Conservation (phyloP, 2,113 vertebrate species). For the Stomatorhinus ivindoensis region DNA sequence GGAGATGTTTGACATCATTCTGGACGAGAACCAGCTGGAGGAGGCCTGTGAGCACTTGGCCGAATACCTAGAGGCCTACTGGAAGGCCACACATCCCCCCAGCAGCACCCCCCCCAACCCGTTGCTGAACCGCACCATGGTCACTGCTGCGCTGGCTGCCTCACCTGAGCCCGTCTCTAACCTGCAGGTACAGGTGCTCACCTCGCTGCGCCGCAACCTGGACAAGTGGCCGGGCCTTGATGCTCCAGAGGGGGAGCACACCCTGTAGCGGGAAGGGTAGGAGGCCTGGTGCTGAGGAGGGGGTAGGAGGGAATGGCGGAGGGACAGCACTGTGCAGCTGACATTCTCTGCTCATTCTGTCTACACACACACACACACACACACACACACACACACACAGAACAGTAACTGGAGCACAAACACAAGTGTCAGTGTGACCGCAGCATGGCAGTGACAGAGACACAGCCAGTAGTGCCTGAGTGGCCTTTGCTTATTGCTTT, state of each 20-base stretch:
- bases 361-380: neutral
- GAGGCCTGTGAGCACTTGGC: conserved; percentile 87
- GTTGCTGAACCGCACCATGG: conserved; percentile 84
- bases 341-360: neutral
- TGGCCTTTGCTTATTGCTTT: neutral
- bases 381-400: conserved; percentile 1
- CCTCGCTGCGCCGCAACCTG: conserved; percentile 69
- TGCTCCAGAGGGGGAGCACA: conserved; percentile 11
- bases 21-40: conserved; percentile 90
- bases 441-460: neutral
- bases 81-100: conserved; percentile 94
- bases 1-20: conserved; percentile 96
- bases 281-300: neutral
- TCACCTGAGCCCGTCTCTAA: conserved; percentile 90
- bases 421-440: neutral
- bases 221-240: conserved; percentile 48
- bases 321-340: neutral
- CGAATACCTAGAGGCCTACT: conserved; percentile 88
- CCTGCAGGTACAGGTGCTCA: conserved; percentile 84
- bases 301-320: neutral
- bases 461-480: neutral
- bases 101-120: conserved; percentile 90
- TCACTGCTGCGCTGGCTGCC: conserved; percentile 76
- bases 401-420: conserved; percentile 4
- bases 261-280: conserved; percentile 6